Base-by-base conservation (phyloP, 2,888 invertebrate genomes). In the Didymodactylos carnosus region DNA sequence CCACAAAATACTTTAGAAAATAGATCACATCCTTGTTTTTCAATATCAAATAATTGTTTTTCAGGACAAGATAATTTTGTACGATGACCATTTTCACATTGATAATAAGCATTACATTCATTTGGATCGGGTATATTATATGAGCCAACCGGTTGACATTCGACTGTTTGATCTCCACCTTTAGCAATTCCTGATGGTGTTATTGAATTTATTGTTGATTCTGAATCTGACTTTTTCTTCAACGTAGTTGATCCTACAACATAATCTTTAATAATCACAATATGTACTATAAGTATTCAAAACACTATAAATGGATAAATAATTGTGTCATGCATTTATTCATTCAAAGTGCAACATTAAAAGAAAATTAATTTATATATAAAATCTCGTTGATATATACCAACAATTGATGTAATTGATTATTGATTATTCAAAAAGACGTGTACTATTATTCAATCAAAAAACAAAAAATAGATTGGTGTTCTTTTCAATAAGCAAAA, bases 1-100 rank as follows among this genome's bases (percentile, higher is more conserved):
- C 73, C 73, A 35, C 73, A 73, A 53, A 40, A 23, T 39, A 73
- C 73, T 41, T 43, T 70, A 19, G 70, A 49, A 35, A 19, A 73
- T 23, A 70, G 70, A 49, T 70, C 70, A 41, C 73, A 73, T 73
- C 70, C 70, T 53, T 29, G 46, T 13, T 43, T 73, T 27, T 73
- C 70, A n/a, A 46, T 27, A 40, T 73, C 70, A 25, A 70, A 73
- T 27, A 70, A 70, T 73, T 73, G 73, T 23, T 70, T 73, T 40
- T 73, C 73, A n/a, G 49, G 19, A 23, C 73, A 73, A 39, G 0
- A 70, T 49, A 73, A 25, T 53, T 70, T 69, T 19, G 70, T 39
- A 13, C 49, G 70, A 19, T 70, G 43, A 14, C 73, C 73, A 29
- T 46, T 70, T 27, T 70, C 70, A 39, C 73, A 73, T 49, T 46